Evolutionary conservation across 2,113 vertebrate genomes (phyloP).

Genomic region (Bujurquina vittata): DNA sequence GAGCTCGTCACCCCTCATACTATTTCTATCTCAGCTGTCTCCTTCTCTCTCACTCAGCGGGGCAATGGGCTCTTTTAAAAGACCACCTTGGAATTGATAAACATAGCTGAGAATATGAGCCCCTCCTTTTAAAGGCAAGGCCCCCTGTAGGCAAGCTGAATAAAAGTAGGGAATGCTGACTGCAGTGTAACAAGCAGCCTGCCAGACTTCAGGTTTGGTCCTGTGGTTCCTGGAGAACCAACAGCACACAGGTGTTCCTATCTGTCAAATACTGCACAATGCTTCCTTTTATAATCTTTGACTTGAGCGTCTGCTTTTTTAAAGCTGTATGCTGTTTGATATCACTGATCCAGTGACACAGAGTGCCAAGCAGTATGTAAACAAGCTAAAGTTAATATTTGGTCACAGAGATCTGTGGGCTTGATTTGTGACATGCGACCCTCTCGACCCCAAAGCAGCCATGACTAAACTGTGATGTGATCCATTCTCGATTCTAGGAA

Average conservation of each 20-base stretch:
- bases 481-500: too few species aligned
- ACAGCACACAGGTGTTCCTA: conserved; percentile 5
- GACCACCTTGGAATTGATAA: conserved; percentile 80
- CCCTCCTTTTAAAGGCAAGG: conserved; percentile 82
- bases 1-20: conserved; percentile 38
- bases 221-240: neutral
- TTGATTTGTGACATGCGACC: neutral
- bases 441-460: neutral
- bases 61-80: conserved; percentile 68
- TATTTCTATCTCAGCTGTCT: conserved; percentile 75
- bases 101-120: conserved; percentile 80
- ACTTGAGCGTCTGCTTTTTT: neutral
- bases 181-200: conserved; percentile 60
- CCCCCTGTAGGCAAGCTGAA: conserved; percentile 48
- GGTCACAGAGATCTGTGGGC: neutral
- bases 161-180: conserved; percentile 78
- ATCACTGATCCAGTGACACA: neutral
- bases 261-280: neutral
- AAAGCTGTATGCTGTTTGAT: neutral
- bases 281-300: neutral
- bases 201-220: conserved; percentile 1
- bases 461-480: neutral
- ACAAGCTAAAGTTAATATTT: neutral
- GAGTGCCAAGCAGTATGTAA: neutral
- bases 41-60: conserved; percentile 27